Evolutionary conservation across 2,113 vertebrate species (phyloP), one percentile per base, ranked within the genome.

Genomic region (Paracanthobrama guichenoti): DNA sequence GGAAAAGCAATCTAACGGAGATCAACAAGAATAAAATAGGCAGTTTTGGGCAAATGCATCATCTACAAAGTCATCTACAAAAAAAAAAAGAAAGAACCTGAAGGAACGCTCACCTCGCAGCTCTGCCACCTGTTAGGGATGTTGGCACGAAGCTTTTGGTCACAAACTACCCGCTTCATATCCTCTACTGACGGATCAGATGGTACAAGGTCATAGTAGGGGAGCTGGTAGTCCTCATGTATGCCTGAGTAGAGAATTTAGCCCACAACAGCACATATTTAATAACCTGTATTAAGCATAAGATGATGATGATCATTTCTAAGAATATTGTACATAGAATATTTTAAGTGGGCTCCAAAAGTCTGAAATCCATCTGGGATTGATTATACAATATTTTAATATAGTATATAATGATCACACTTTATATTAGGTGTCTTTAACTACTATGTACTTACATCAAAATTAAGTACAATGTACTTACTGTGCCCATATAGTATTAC

Each of bases 51-150:
- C 1, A 4, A 79, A 46, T 59, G 6, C 18, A 60, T 74, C 18
- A 62, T 74, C 73, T 60, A 50, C 55, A 39, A 42, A 80, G 18
- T 59, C 24, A 48, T 24, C 35, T 4, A 31, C 22, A 20, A 71
- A 28, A 2, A 26, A 22, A 69, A 42, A 3, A 11, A 9, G 6
- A 39, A 39, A 39, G 39, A 39, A 62, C 10, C 20, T 8, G 75
- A 60, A 50, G 20, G n/a, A 76, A 6, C 85, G 91, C 90, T 91
- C 69, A 95, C 96, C 94, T 96, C 96, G 90, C 95, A 96, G 89
- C 96, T 96, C 87, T 96, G 96, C 96, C 96, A 96, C 92, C 96
- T 93, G 92, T 96, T 96, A 84, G 96, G 96, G 91, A 96, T 96
- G 93, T 96, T 96, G 88, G 96, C 95, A 83, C 96, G 93, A 86